These are phyloP conservation scores for Ericerus pela DNA, from an alignment of 1,140 invertebrate species.

Conservation along the genomic window DNA sequence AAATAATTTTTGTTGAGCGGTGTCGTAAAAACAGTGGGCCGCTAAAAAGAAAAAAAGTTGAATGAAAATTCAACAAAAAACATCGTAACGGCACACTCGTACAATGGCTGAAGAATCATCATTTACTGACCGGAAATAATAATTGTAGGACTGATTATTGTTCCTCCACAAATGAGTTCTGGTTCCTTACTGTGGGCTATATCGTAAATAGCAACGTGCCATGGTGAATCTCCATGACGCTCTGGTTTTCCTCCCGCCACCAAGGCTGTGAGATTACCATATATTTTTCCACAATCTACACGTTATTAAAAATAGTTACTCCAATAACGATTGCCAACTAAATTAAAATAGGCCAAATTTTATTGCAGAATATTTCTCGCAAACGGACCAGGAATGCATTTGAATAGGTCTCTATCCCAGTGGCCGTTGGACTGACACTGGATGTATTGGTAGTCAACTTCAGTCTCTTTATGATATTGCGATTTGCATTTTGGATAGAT, in stretches of 20 bases:
- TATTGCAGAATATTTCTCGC: no score
- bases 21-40: neutral
- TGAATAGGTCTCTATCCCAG: neutral
- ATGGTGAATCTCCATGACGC: neutral
- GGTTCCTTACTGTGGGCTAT: no score
- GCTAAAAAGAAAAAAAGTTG: neutral
- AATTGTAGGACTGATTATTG: neutral
- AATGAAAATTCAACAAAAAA: neutral
- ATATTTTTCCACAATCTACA: neutral
- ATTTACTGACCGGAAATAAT: neutral
- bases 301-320: neutral
- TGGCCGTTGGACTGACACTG: neutral
- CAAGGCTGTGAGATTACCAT: neutral
- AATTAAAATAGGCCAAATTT: neutral
- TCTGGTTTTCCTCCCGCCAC: neutral
- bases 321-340: neutral
- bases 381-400: neutral
- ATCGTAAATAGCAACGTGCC: neutral
- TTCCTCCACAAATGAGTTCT: neutral
- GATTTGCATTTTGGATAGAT: neutral
- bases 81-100: neutral
- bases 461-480: neutral
- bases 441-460: neutral
- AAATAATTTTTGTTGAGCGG: neutral
- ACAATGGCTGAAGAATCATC: no score